These are phyloP conservation scores for Crotalus viridis DNA, from an alignment of 2,113 vertebrate species.

Conservation along the genomic window DNA sequence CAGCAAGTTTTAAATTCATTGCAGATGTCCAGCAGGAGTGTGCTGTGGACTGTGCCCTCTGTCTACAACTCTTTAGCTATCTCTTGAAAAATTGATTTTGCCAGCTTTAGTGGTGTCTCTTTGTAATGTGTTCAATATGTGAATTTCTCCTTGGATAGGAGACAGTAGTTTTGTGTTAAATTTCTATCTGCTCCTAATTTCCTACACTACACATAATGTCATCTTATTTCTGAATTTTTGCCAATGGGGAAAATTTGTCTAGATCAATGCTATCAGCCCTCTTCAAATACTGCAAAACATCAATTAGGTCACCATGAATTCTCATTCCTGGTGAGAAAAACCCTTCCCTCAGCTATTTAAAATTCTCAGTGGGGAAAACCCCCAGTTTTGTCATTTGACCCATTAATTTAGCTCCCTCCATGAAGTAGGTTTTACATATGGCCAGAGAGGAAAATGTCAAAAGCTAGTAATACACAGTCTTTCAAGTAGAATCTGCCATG, in stretches of 20 bases:
- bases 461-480: conserved; percentile 33
- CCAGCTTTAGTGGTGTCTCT: conserved; percentile 47
- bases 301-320: conserved; percentile 46
- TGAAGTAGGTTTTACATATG: conserved; percentile 27
- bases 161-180: conserved; percentile 49
- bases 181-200: conserved; percentile 67
- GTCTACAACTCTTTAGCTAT: conserved; percentile 41
- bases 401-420: conserved; percentile 41
- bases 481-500: conserved; percentile 35
- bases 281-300: conserved; percentile 45
- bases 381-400: conserved; percentile 45
- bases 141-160: conserved; percentile 53
- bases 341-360: conserved; percentile 55
- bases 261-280: conserved; percentile 48
- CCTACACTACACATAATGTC: conserved; percentile 53
- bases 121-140: conserved; percentile 60
- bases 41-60: conserved; percentile 1
- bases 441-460: conserved; percentile 35
- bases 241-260: conserved; percentile 56
- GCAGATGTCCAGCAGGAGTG: not conserved
- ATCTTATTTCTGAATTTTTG: conserved; percentile 57
- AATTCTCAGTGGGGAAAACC: conserved; percentile 35
- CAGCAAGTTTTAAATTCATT: not conserved
- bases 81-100: conserved; percentile 58
- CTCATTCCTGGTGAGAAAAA: conserved; percentile 54